These are phyloP conservation scores for Brassicogethes aeneus DNA, from an alignment of 2,888 invertebrate genomes.

Conservation along the genomic window DNA sequence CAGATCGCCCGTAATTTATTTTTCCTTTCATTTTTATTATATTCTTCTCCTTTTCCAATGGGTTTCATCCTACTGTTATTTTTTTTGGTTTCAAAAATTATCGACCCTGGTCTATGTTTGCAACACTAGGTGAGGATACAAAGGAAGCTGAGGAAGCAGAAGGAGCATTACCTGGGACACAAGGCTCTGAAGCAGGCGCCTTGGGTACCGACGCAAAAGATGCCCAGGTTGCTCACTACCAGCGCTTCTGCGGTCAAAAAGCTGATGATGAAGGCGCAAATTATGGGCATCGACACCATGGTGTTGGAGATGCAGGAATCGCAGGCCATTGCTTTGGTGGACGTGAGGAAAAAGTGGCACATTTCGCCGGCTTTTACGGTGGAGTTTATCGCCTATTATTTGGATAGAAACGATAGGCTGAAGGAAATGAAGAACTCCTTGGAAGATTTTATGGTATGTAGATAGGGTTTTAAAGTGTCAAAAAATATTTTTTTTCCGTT, in stretches of 20 bases:
- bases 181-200: constrained; percentile 68
- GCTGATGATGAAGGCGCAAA: constrained; percentile 74
- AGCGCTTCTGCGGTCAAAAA: constrained; percentile 81
- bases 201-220: constrained; percentile 94
- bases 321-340: constrained; percentile 70
- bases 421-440: constrained; percentile 69
- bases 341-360: constrained; percentile 89
- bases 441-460: constrained; percentile 61
- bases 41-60: no score
- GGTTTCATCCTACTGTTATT: no score
- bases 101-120: no score
- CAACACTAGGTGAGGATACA: no score
- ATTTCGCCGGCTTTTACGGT: constrained; percentile 89
- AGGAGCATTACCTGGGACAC: constrained; percentile 69
- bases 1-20: no score
- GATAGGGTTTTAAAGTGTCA: no score
- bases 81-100: no score
- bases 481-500: no score
- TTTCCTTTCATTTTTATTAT: no score
- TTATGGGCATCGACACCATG: constrained; percentile 82
- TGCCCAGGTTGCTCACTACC: constrained; percentile 83
- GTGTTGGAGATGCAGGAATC: constrained; percentile 76
- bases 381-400: constrained; percentile 89
- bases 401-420: constrained; percentile 79
- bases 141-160: constrained; percentile 74